Base-by-base conservation (phyloP, 2,113 vertebrate genomes). In the Tapirus terrestris region DNA sequence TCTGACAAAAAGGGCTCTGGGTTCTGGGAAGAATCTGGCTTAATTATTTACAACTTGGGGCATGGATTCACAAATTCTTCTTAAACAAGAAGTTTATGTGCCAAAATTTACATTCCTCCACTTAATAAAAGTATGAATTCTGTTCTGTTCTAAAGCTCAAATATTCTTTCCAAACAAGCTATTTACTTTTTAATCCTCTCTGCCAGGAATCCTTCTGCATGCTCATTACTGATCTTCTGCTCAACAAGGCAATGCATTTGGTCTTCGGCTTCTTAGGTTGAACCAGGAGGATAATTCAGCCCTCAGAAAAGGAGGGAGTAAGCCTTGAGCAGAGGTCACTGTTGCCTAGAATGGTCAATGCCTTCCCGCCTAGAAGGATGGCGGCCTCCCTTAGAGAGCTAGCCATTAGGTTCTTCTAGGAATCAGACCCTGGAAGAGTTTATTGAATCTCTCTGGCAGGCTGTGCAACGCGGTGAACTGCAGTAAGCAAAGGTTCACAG, bases 41-140 rank as follows among this genome's bases (percentile, higher is more conserved):
- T 85, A 85, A 96, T 96, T 91, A 89, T 96, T 97, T 96, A 95
- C 92, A 97, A 89, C 33, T 68, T 79, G 29, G 33, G 60, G 17
- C 63, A 51, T 53, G 31, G 36, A 48, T 96, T 60, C 45, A 92
- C 92, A 92, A 51, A 23, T 94, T 84, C n/a, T 90, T 91, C 77
- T 72, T 79, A 51, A 83, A 61, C 72, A 93, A 96, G 70, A 96
- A 88, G 77, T 56, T 81, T 89, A 20, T 75, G 21, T 76, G 81
- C 81, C 86, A 91, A 85, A 79, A 33, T 67, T 56, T 95, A 51
- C 89, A 91, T 96, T 85, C 45, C 27, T 81, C 43, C 80, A 51
- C 39, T 89, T 90, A 33, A 36, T 90, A 33, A 36, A 81, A 93
- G 48, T 61, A 89, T 67, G 29, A 91, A 95, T 96, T 97, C 56